Base-by-base conservation (phyloP, 2,113 vertebrate genomes). In the Pseudonaja textilis region DNA sequence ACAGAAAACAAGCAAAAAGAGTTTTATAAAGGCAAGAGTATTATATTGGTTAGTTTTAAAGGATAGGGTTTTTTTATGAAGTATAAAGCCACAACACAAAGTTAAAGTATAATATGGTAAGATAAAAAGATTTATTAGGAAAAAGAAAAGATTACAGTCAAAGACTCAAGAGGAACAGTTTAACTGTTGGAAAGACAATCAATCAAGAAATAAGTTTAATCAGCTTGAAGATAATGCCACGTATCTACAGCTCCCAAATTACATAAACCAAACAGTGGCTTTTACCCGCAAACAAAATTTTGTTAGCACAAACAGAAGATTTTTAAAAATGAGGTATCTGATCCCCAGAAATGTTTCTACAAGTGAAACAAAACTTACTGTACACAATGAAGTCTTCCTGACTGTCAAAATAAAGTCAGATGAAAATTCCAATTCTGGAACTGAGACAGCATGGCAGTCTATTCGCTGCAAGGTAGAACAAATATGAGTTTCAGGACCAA, bases 391-490 rank as follows among this genome's bases (percentile, higher is more conserved):
- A 90, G 97, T 98, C 54, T 91, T 95, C 52, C 97, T 98, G 90
- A 99, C 97, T 96, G 96, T 97, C 95, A 99, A 94, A 89, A 97
- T 97, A 96, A 99, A 99, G 95, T 99, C 98, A 12, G 98, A 97
- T 54, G 97, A 95, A 96, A 99, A 99, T 95, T 99, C 98, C 95
- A 99, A 96, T 94, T 98, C 99, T 90, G 98, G 97, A 91, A 98
- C 93, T 59, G 97, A 96, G 29, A 98, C 97, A 18, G 55, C 96
- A 94, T 98, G 98, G 94, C 99, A 99, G 97, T 99, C 95, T 1
- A 99, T 97, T 12, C 29, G 98, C 99, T 99, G 97, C 69, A 2
- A 42, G 89, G 90, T 22, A 89, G 91, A 54, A 34, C 86, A 89
- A 5, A 91, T 64, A 25, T 69, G 81, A 42, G 25, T 88, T 90